phyloP scores from a whole-genome alignment of 2,113 vertebrate species.

The Alectura lathami region DNA sequence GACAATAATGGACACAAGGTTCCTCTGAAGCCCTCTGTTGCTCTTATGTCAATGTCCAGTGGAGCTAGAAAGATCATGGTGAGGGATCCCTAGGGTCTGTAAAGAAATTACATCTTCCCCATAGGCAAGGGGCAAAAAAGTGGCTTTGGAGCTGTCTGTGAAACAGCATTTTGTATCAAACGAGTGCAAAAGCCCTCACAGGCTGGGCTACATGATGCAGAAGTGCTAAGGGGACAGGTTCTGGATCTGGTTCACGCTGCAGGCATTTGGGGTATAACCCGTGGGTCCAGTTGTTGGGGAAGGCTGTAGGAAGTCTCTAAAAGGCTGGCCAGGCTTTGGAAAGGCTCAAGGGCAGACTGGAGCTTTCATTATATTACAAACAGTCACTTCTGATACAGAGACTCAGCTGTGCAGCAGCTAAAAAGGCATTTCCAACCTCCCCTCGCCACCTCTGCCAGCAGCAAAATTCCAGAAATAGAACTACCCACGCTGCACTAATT shows the following conservation, averaged over 20 bases:
- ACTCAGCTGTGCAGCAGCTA: not conserved
- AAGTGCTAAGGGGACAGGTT: not conserved
- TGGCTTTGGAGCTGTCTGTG: not conserved
- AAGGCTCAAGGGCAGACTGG: not conserved
- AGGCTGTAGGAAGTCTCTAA: not conserved
- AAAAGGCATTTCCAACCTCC: not conserved
- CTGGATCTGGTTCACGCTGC: not conserved
- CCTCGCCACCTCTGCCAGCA: not conserved
- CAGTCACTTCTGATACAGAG: not conserved
- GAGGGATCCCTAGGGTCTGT: not conserved
- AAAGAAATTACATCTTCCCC: not conserved
- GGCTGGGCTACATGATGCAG: not conserved
- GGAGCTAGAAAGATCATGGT: not conserved
- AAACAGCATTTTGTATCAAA: not conserved
- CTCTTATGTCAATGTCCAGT: not conserved
- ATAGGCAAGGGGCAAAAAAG: not conserved
- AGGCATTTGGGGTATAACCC: not conserved
- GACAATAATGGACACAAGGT: not conserved
- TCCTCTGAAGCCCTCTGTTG: not conserved
- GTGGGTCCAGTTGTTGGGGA: not conserved
- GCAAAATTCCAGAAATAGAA: slow-evolving; percentile 47
- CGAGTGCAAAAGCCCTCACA: not conserved
- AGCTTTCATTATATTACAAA: not conserved
- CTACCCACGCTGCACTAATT: not conserved
- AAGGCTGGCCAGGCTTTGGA: fast-evolving